Evolutionary conservation across 2,113 vertebrate species (phyloP), one percentile per base, ranked within the genome.

Genomic region (Hippopotamus amphibius): DNA sequence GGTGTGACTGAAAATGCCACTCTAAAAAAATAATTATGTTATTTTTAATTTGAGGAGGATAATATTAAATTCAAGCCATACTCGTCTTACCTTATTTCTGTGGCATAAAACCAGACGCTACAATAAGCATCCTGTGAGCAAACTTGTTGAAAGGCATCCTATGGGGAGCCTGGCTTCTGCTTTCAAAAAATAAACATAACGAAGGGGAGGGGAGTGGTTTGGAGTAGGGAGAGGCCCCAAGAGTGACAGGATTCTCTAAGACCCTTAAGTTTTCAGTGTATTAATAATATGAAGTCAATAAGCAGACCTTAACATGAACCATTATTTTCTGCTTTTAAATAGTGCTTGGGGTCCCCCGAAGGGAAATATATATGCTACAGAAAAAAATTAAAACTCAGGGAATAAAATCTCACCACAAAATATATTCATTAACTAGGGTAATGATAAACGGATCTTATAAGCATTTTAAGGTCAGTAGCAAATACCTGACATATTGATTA

Each of bases 1-100:
- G 98, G 98, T 96, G 96, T 98, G 97, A 96, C 97, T 97, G 98
- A 98, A 98, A 98, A 98, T 90, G 98, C 97, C 98, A 98, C 97
- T 98, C 97, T 97, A 97, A 98, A 97, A 79, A 98, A 98, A 97
- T 89, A 94, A 98, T 92, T 89, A 98, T 98, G 96, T 96, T 97
- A 97, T 98, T 98, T 98, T 97, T 94, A 97, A 98, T 98, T 97
- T 96, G 68, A 97, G 96, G 83, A 90, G 48, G 86, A 55, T 97
- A 90, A 97, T 93, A 96, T 86, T 81, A 95, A 96, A 98, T 98
- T 97, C 96, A 90, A 98, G 90, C 74, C 71, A 59, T 19, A 53
- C 43, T 33, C 90, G 59, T 69, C 87, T 97, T 96, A 55, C 59
- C 68, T 88, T 97, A 68, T 97, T 98, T 97, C 97, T 97, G 93